These are phyloP conservation scores for Crax fasciolata DNA, from an alignment of 2,797 vertebrate species.

Conservation along the genomic window DNA sequence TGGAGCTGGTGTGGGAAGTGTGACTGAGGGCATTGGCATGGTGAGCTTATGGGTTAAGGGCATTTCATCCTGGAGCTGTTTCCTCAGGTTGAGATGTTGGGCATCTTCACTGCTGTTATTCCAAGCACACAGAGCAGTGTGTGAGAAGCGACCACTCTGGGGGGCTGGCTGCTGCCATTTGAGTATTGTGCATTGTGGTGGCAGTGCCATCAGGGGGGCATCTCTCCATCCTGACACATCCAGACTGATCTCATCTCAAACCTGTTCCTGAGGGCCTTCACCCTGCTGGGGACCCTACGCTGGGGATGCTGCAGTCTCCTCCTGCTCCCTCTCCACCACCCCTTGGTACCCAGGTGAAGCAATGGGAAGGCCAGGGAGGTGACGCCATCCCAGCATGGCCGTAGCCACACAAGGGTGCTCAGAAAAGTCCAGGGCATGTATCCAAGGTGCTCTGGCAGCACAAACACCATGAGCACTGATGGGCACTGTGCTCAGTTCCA, in stretches of 20 bases:
- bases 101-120: neutral
- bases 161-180: fast-evolving
- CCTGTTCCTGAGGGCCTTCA: neutral
- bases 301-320: neutral
- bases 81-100: neutral
- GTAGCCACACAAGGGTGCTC: fast-evolving
- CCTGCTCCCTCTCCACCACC: neutral
- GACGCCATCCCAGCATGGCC: neutral
- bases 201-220: neutral
- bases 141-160: neutral
- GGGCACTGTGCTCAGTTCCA: fast-evolving
- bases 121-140: neutral
- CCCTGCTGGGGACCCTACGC: neutral
- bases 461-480: fast-evolving
- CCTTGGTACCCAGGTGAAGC: fast-evolving
- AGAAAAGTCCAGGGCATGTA: neutral
- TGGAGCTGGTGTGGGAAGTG: neutral
- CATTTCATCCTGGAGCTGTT: neutral
- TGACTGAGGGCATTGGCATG: fast-evolving
- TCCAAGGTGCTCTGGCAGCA: neutral
- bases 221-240: fast-evolving
- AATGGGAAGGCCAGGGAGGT: fast-evolving
- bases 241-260: fast-evolving
- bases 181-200: fast-evolving
- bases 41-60: neutral